These are phyloP conservation scores for Halocaridina rubra DNA, from an alignment of 2,888 invertebrate genomes.

Conservation along the genomic window DNA sequence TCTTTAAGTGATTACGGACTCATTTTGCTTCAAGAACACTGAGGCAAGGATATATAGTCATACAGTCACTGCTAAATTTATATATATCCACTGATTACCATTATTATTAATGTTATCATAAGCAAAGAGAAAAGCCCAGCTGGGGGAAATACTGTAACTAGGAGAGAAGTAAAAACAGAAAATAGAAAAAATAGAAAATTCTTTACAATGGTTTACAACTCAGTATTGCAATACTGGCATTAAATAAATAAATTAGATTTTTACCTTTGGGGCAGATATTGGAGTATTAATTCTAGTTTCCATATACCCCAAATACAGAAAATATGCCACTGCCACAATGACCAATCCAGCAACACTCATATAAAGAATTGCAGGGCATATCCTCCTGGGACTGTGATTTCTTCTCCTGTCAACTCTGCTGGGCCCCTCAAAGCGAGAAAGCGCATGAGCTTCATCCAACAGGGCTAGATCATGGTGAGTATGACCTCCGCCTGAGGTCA, in stretches of 20 bases:
- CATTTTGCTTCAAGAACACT: too few relatives aligned
- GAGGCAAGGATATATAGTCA: too few relatives aligned
- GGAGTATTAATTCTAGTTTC: conserved; percentile 91
- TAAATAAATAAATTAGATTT: too few relatives aligned
- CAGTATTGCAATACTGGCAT: too few relatives aligned
- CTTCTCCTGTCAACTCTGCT: background rate
- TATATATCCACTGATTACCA: too few relatives aligned
- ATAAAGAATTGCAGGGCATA: background rate
- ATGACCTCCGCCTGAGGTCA: background rate
- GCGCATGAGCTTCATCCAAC: background rate
- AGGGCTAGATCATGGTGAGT: background rate
- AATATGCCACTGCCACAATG: conserved; percentile 78
- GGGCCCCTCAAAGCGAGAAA: background rate
- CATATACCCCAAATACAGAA: conserved; percentile 84
- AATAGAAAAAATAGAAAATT: background rate
- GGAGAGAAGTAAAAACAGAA: background rate
- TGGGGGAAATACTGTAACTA: too few relatives aligned
- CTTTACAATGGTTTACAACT: background rate
- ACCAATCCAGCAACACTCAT: conserved; percentile 63
- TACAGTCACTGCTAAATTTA: too few relatives aligned
- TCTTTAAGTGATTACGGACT: too few relatives aligned
- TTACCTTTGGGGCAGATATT: conserved; percentile 80
- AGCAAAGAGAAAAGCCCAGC: too few relatives aligned
- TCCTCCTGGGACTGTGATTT: background rate
- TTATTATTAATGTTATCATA: too few relatives aligned